phyloP scores from a whole-genome alignment of 2,888 invertebrate genomes.

The Meta bourneti region DNA sequence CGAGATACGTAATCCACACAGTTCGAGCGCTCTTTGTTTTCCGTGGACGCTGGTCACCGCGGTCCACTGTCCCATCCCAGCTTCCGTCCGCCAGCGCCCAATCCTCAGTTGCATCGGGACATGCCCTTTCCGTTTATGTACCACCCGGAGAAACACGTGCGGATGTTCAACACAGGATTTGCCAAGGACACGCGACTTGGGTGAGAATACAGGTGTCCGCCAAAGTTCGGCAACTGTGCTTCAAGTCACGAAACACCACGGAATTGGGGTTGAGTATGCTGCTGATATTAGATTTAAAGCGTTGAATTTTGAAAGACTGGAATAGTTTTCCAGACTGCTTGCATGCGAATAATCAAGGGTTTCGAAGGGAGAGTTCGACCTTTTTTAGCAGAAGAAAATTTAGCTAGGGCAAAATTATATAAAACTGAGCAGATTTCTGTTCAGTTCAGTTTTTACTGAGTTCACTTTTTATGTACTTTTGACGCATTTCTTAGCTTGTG shows the following conservation, averaged over 20 bases:
- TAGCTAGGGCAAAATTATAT: background rate
- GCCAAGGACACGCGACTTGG: constrained; percentile 8
- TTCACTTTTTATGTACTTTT: no score
- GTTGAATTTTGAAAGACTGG: no score
- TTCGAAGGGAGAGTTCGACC: no score
- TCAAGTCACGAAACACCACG: background rate
- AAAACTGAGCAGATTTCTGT: no score
- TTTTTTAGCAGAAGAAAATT: background rate
- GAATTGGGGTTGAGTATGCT: background rate
- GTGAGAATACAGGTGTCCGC: constrained; percentile 28
- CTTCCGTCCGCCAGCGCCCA: constrained; percentile 31
- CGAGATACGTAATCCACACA: constrained; percentile 40
- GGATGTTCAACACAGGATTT: background rate
- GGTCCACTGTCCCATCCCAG: constrained; percentile 5
- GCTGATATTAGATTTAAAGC: no score
- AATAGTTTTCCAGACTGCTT: no score
- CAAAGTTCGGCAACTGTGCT: background rate
- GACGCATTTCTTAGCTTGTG: no score
- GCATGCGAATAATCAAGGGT: no score
- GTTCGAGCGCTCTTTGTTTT: constrained; percentile 31
- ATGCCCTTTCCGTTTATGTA: constrained; percentile 41
- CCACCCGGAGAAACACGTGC: constrained; percentile 8
- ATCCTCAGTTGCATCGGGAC: constrained; percentile 15
- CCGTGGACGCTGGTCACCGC: constrained; percentile 31
- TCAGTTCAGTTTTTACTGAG: no score